Evolutionary conservation across 2,113 vertebrate genomes (phyloP), one percentile per base, ranked within the genome.

Genomic region (Apus apus): DNA sequence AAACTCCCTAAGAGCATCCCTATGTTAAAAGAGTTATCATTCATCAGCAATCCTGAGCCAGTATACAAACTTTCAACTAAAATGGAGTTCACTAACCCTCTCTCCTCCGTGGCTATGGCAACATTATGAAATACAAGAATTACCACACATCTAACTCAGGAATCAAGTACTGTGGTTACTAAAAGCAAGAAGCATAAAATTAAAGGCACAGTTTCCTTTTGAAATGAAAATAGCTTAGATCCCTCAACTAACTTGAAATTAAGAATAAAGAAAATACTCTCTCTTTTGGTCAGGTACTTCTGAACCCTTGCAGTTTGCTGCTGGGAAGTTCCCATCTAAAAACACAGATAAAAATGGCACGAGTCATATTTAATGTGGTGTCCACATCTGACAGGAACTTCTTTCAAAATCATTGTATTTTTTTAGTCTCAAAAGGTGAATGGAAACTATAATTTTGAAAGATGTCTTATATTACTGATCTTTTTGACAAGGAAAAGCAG

Each of bases 351-450:
- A 94, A 96, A 89, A 72, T 20, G 48, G 74, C 18, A 89, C 32
- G 86, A 89, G 64, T 92, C 51, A 16, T 38, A 88, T 66, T 89
- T 85, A 93, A 73, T 27, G 26, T 19, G 13, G 36, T 57, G 10
- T 46, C 90, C 77, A 43, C 30, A 80, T 83, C 61, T 94, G 96
- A 93, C 11, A 91, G 89, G 95, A 97, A 95, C 61, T 84, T 94
- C 71, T 70, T 96, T 95, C 92, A 61, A 89, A 97, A 97, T 94
- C 56, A 82, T 46, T 92, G 74, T 57, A 88, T 94, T 97, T 95
- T 20, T 40, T 92, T 64, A 56, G n/a, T 60, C 79, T 80, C 46
- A 45, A 71, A 87, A 75, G 60, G 38, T 95, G 95, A 96, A 96
- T 79, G 75, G 83, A 91, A 93, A 82, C 60, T 70, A 91, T n/a